A percentile compares a stretch with the other conserved stretches of the same genome.
These are phyloP conservation scores for Xenentodon cancila DNA, from an alignment of 2,797 vertebrate species.

Conservation along the genomic window DNA sequence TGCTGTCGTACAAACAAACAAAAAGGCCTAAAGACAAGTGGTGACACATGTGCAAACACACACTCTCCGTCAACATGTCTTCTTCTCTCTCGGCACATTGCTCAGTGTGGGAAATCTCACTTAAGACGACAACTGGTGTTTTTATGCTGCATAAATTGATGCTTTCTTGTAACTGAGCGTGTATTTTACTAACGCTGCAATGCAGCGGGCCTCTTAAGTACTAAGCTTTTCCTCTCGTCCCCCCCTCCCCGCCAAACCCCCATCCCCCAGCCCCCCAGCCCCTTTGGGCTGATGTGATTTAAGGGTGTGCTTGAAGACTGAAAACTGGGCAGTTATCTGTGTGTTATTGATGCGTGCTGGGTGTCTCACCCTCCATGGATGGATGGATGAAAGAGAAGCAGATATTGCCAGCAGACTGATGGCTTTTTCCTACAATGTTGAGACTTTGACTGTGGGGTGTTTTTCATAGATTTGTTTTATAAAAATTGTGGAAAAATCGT, in stretches of 20 bases:
- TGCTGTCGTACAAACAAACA: conserved; percentile 25
- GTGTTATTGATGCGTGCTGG: conserved; percentile 69
- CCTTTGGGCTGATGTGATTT: conserved; percentile 69
- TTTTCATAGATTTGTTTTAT: conserved; percentile 25
- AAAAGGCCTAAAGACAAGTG: conserved; percentile 18
- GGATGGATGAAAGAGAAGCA: conserved; percentile 40
- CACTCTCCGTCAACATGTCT: conserved; percentile 13
- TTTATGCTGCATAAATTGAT: conserved; percentile 56
- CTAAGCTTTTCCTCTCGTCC: conserved; percentile 13
- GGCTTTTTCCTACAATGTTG: conserved; percentile 33
- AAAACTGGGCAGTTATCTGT: conserved; percentile 66
- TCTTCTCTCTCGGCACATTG: conserved; percentile 16
- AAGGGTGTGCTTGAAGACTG: conserved; percentile 69
- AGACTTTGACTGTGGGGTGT: conserved; percentile 29
- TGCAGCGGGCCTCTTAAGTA: conserved; percentile 28
- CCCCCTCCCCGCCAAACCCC: conserved; percentile 37
- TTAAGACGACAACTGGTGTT: conserved; percentile 47
- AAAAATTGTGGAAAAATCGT: conserved; percentile 15
- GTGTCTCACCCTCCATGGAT: conserved; percentile 63
- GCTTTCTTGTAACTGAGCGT: conserved; percentile 30
- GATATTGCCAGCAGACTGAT: conserved; percentile 61
- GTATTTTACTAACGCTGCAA: conserved; percentile 25
- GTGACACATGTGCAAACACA: conserved; percentile 33
- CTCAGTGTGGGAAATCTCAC: conserved; percentile 57
- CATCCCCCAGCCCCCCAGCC: too few species aligned